These are phyloP conservation scores for Carposina sasakii DNA, from an alignment of 1,140 invertebrate genomes.

Conservation along the genomic window DNA sequence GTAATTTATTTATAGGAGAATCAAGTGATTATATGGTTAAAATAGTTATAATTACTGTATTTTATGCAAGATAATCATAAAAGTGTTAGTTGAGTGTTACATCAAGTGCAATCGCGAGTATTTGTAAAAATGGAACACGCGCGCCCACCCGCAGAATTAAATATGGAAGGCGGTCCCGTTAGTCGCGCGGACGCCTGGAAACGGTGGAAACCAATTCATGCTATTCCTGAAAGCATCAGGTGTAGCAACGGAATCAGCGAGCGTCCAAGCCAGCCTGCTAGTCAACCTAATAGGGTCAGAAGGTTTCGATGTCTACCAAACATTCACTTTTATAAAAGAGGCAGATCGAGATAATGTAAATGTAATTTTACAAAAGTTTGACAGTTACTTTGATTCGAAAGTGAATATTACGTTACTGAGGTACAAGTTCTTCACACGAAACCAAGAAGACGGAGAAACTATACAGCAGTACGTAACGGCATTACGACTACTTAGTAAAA, in stretches of 20 bases:
- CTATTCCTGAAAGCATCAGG: slow-evolving; percentile 20
- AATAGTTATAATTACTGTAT: too few species aligned
- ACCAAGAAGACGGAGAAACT: slow-evolving; percentile 18
- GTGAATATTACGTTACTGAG: slow-evolving; percentile 20
- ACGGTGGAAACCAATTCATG: slow-evolving; percentile 16
- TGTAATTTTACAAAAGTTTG: slow-evolving; percentile 12
- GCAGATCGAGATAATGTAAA: slow-evolving; percentile 7
- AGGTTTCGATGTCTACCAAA: slow-evolving; percentile 20
- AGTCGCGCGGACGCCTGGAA: slow-evolving; percentile 14
- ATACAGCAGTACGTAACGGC: slow-evolving; percentile 19
- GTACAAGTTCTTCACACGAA: slow-evolving; percentile 23
- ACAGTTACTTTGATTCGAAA: slow-evolving; percentile 22
- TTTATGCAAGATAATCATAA: too few species aligned
- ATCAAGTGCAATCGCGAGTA: too few species aligned
- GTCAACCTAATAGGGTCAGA: slow-evolving; percentile 18
- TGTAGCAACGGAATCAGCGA: slow-evolving; percentile 7
- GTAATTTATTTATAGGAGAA: too few species aligned
- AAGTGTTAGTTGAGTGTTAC: too few species aligned
- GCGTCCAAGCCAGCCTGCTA: slow-evolving; percentile 18
- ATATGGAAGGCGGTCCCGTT: slow-evolving; percentile 9
- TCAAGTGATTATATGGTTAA: too few species aligned
- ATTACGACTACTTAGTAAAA: slow-evolving; percentile 19
- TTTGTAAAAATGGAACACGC: slow-evolving; percentile 1
- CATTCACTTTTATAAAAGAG: slow-evolving; percentile 12
- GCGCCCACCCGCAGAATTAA: slow-evolving; percentile 1